Percentiles rank a stretch among this genome's conserved stretches.
phyloP scores from a whole-genome alignment of 1,140 invertebrate species.

The Tetramorium alpestre region DNA sequence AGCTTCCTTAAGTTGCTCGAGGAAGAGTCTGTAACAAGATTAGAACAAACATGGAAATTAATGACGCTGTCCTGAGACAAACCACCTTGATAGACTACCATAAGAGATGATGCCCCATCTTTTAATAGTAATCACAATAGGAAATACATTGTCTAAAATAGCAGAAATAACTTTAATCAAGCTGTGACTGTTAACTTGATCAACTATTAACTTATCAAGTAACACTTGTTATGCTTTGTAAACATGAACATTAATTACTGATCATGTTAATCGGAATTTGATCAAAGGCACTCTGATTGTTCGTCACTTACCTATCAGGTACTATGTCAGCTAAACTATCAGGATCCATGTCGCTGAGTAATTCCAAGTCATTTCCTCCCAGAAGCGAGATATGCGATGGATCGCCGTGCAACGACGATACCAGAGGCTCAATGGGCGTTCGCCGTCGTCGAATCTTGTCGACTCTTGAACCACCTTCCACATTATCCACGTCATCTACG shows the following conservation, averaged over 20 bases:
- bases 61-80: background rate
- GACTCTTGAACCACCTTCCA: slow-evolving; percentile 85
- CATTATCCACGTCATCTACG: slow-evolving; percentile 90
- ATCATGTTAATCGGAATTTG: background rate
- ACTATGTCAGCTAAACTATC: slow-evolving; percentile 92
- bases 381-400: slow-evolving; percentile 93
- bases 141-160: background rate
- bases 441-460: slow-evolving; percentile 85
- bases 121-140: background rate
- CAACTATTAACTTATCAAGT: background rate
- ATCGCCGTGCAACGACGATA: slow-evolving; percentile 91
- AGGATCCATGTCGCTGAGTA: slow-evolving; percentile 94
- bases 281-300: background rate
- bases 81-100: background rate
- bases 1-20: slow-evolving; percentile 93
- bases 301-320: slow-evolving; percentile 88
- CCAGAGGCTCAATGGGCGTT: slow-evolving; percentile 85
- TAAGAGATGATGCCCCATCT: background rate
- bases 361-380: slow-evolving; percentile 91
- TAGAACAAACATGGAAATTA: slow-evolving; percentile 2
- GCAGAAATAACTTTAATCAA: background rate
- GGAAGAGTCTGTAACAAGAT: slow-evolving; percentile 88
- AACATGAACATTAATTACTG: background rate
- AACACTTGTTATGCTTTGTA: background rate
- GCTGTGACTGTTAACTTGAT: background rate